Percentiles rank a stretch among this genome's conserved stretches.
Evolutionary conservation across 2,797 vertebrate species (phyloP).

Genomic region (Scarus forsteni): DNA sequence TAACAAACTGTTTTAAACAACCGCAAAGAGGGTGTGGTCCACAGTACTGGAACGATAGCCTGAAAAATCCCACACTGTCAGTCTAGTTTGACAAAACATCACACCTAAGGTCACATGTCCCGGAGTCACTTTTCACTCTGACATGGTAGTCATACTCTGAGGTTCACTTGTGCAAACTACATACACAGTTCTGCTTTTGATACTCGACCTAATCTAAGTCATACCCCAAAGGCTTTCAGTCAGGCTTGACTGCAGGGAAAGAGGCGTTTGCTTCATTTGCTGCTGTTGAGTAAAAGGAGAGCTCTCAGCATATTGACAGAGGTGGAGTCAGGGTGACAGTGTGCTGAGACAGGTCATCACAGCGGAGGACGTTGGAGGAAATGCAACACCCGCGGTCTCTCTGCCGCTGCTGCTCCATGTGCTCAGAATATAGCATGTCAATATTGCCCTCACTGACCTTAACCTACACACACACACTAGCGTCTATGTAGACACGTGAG

Average conservation of each 20-base stretch:
- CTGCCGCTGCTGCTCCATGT: constrained; percentile 48
- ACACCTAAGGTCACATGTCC: not conserved
- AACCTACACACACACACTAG: constrained; percentile 31
- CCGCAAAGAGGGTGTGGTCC: constrained; percentile 63
- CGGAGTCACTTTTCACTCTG: not conserved
- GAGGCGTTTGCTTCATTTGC: constrained; percentile 32
- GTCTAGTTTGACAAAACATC: constrained; percentile 11
- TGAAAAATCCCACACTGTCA: constrained; percentile 40
- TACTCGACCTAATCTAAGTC: constrained; percentile 11
- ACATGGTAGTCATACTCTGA: not conserved
- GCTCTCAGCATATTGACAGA: constrained; percentile 75
- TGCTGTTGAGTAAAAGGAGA: constrained; percentile 55
- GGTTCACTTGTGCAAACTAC: constrained; percentile 15
- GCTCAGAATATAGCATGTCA: constrained; percentile 67
- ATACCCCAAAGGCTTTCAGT: constrained; percentile 26
- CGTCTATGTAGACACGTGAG: constrained; percentile 32
- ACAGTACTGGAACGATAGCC: constrained; percentile 56
- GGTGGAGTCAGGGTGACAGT: constrained; percentile 74
- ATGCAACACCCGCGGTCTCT: constrained; percentile 68
- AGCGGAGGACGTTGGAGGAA: constrained; percentile 66
- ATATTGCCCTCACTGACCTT: constrained; percentile 72
- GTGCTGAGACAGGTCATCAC: constrained; percentile 72
- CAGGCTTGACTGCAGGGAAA: constrained; percentile 43
- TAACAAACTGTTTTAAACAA: constrained; percentile 54
- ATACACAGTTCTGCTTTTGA: constrained; percentile 8